A percentile compares a stretch with the other conserved stretches of the same genome.
Evolutionary conservation across 2,888 invertebrate genomes (phyloP).

Genomic region (Nowickia ferox): DNA sequence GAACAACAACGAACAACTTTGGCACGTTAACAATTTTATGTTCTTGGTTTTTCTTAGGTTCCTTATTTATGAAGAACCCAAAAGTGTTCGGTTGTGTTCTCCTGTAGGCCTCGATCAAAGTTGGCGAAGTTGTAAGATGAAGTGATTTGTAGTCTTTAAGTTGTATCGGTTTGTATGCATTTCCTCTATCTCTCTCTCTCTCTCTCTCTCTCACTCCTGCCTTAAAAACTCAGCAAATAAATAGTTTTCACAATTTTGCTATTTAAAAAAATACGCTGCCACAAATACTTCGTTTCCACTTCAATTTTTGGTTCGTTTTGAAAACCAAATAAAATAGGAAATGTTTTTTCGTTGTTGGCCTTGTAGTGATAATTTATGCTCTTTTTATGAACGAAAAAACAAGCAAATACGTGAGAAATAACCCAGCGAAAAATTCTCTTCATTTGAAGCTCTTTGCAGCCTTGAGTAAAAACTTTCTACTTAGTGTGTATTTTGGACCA

Average conservation of each 20-base stretch:
- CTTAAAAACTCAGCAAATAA: background rate
- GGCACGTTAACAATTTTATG: constrained; percentile 22
- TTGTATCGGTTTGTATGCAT: background rate
- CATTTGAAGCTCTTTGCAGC: too few species aligned
- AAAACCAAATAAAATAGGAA: background rate
- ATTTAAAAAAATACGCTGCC: background rate
- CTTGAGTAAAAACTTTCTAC: too few species aligned
- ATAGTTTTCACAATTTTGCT: constrained; percentile 16
- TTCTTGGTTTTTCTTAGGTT: constrained; percentile 2
- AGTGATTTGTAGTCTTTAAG: constrained; percentile 53
- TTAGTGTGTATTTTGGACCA: too few species aligned
- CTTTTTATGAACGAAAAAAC: constrained; percentile 46
- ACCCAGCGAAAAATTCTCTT: background rate
- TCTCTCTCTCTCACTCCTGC: background rate
- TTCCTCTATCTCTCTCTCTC: too few species aligned
- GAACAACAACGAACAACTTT: constrained; percentile 11
- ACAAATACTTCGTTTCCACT: constrained; percentile 51
- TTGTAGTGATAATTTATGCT: constrained; percentile 57
- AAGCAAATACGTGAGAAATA: background rate
- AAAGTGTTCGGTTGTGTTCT: constrained; percentile 21
- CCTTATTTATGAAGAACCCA: constrained; percentile 4
- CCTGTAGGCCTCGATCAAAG: constrained; percentile 34
- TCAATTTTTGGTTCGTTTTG: constrained; percentile 18
- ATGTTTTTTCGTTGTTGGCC: constrained; percentile 40
- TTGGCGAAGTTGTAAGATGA: constrained; percentile 25